phyloP scores from a whole-genome alignment of 2,888 invertebrate genomes.

The Stenotaenia linearis region DNA sequence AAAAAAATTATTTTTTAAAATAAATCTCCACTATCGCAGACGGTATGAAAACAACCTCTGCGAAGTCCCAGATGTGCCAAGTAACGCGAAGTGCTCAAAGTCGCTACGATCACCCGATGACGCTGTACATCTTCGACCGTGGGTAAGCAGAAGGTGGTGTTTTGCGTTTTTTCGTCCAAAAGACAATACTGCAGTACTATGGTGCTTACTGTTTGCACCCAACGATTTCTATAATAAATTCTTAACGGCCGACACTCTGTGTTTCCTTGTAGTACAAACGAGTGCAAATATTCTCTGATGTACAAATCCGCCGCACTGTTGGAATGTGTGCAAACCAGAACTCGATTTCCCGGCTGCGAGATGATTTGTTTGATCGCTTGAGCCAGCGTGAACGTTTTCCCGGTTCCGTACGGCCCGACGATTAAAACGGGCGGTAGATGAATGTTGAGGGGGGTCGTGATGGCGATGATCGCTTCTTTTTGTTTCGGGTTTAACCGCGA shows the following conservation, averaged over 20 bases:
- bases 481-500: constrained; percentile 67
- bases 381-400: constrained; percentile 77
- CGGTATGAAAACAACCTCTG: too few species aligned
- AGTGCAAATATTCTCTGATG: constrained; percentile 74
- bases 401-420: constrained; percentile 76
- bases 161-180: constrained; percentile 54
- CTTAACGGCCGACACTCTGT: constrained; percentile 64
- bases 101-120: constrained; percentile 69
- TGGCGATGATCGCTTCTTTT: constrained; percentile 69
- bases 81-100: constrained; percentile 70
- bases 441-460: constrained; percentile 60
- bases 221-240: constrained; percentile 72
- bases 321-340: constrained; percentile 78
- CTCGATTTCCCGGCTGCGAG: constrained; percentile 58
- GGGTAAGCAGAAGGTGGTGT: constrained; percentile 61
- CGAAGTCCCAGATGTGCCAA: constrained; percentile 62
- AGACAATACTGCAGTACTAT: constrained; percentile 67
- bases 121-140: constrained; percentile 63
- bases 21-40: too few species aligned
- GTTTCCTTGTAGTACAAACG: constrained; percentile 62
- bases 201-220: constrained; percentile 69
- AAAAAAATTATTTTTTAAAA: background rate
- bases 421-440: constrained; percentile 65
- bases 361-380: constrained; percentile 63
- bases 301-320: constrained; percentile 79